Base-by-base conservation (phyloP, 2,797 vertebrate species). In the Protonibea diacanthus region DNA sequence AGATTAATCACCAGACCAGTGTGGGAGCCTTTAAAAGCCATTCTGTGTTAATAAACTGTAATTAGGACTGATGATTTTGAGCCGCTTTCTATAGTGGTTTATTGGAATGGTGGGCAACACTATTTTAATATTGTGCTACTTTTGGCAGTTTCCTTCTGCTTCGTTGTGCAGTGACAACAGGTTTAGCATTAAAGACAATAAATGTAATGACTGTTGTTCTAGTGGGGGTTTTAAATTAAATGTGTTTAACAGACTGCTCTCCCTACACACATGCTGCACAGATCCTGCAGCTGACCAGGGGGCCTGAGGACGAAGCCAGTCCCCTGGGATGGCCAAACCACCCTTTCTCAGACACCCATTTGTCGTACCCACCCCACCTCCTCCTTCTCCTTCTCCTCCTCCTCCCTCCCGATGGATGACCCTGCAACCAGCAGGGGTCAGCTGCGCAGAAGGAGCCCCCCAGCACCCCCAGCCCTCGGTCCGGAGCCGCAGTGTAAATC, bases 311-410 rank as follows among this genome's bases (percentile, higher is more conserved):
- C 58, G 78, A 87, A 67, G 80, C 81, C 75, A 9, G 78, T 89
- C 92, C 91, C 89, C 72, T 71, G 92, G 92, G 94, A 94, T 73
- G 58, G 70, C 67, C 83, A 64, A 81, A 85, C 87, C 90, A 86
- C 80, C 87, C 86, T 89, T 92, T 92, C 93, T 91, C 87, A 94
- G 92, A 94, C 91, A 84, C 86, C 93, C 94, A 94, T 95, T 95
- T 95, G 94, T 87, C 74, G 81, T 85, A 79, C 71, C 73, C 81
- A 42, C 74, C 78, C 75, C 88, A 63, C 76, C 85, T 59, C 86
- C 27, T 0, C 76, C 74, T 65, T 57, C 71, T 71, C 29, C 76
- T 66, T 13, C 49, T 58, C 71, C 49, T 0, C 76, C 74, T 65
- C 29, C 76, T 66, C 15, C 71, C 83, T 67, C 73, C 64, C 74